phyloP scores from a whole-genome alignment of 2,888 invertebrate genomes.

The Chrysina gloriosa region DNA sequence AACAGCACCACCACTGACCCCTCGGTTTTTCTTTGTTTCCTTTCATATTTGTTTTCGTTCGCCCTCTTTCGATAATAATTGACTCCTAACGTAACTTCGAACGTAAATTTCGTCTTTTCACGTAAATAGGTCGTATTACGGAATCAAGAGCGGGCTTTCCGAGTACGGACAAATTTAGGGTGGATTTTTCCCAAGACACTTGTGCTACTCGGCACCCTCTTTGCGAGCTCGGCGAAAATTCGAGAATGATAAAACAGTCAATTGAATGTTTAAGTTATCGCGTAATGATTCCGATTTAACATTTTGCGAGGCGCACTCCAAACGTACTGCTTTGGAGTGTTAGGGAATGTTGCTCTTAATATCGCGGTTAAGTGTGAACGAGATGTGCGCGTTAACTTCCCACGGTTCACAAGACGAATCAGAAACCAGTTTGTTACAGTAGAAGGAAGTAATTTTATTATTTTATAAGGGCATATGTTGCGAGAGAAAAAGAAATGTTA shows the following conservation, averaged over 20 bases:
- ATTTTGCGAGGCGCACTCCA: neutral
- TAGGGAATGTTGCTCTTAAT: conserved; percentile 5
- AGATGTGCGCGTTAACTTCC: too few species aligned
- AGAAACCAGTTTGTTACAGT: too few species aligned
- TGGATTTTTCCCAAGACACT: conserved; percentile 30
- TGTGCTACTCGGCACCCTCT: neutral
- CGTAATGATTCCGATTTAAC: neutral
- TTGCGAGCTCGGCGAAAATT: neutral
- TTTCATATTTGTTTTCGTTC: conserved; percentile 23
- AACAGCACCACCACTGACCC: neutral
- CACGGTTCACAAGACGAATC: too few species aligned
- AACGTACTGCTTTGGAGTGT: neutral
- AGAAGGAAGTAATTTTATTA: too few species aligned
- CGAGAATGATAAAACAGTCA: conserved; percentile 6
- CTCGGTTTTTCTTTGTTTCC: neutral
- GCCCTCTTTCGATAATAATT: conserved; percentile 11
- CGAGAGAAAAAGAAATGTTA: too few species aligned
- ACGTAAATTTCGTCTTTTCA: conserved; percentile 8
- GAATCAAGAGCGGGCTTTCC: neutral
- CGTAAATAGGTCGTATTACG: neutral
- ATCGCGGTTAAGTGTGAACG: neutral
- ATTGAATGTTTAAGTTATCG: conserved; percentile 32
- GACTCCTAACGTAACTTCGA: conserved; percentile 3
- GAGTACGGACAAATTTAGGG: conserved; percentile 8
- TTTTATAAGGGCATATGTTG: too few species aligned